Conservation (phyloP, 2,797 vertebrate species). For the Cygnus olor region DNA sequence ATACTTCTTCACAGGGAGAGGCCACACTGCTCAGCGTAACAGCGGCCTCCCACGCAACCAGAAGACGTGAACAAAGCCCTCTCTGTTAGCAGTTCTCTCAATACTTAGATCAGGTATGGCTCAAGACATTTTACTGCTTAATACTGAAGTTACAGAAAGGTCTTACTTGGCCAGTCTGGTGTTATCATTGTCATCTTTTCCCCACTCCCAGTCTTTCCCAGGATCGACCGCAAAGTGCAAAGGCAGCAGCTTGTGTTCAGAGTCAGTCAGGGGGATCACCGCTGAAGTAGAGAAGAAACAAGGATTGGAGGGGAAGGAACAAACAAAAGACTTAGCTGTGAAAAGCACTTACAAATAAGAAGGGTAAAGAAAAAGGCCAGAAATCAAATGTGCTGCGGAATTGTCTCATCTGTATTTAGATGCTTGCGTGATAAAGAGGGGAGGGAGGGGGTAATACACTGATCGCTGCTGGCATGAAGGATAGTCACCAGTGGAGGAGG, state of each 20-base stretch:
- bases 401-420: not conserved
- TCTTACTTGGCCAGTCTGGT: constrained; percentile 94
- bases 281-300: constrained; percentile 82
- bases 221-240: constrained; percentile 98
- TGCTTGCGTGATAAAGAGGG: not conserved
- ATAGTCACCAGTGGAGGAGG: not conserved
- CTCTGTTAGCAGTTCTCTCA: not conserved
- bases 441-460: not conserved
- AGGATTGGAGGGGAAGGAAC: not conserved
- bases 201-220: constrained; percentile 98
- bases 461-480: not conserved
- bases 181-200: constrained; percentile 95
- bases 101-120: not conserved
- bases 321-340: not conserved
- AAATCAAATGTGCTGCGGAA: not conserved
- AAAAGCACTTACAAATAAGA: not conserved
- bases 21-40: not conserved
- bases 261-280: constrained; percentile 97
- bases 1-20: not conserved
- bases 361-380: not conserved
- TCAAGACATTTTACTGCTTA: constrained; percentile 23
- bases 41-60: not conserved
- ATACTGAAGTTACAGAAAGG: not conserved
- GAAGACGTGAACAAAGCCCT: not conserved
- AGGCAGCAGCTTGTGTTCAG: constrained; percentile 96